Conservation (phyloP, 2,113 vertebrate genomes). For the Caretta caretta region DNA sequence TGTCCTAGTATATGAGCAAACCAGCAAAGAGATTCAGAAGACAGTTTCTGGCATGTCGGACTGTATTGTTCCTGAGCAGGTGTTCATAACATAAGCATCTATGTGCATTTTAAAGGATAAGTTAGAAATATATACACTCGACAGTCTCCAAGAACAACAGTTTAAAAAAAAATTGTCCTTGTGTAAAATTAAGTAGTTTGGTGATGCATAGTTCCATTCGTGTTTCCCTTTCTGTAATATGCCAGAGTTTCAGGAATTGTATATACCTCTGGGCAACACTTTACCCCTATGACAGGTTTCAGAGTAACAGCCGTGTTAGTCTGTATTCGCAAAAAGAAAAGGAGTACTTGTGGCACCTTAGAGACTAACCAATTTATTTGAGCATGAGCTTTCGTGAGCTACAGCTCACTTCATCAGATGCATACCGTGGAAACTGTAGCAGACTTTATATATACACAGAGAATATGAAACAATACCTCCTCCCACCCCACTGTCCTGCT, state of each 20-base stretch:
- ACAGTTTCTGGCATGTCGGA: not conserved
- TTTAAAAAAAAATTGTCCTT: not conserved
- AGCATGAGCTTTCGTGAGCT: no score
- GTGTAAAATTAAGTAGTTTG: not conserved
- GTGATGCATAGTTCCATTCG: not conserved
- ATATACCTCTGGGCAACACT: not conserved
- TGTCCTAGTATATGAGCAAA: rapidly evolving
- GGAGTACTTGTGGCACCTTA: no score
- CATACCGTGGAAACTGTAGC: no score
- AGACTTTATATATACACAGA: no score
- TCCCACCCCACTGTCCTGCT: no score
- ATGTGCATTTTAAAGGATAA: not conserved
- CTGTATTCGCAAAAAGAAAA: no score
- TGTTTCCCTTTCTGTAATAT: not conserved
- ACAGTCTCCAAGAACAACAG: not conserved
- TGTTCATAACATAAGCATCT: not conserved
- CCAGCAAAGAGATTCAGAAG: rapidly evolving
- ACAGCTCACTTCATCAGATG: no score
- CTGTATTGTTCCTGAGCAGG: not conserved
- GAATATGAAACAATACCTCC: no score
- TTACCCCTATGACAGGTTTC: no score
- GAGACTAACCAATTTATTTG: no score
- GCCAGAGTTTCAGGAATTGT: not conserved
- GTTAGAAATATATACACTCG: not conserved
- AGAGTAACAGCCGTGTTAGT: no score